phyloP scores from a whole-genome alignment of 2,888 invertebrate genomes.

The Brenthis hecate region DNA sequence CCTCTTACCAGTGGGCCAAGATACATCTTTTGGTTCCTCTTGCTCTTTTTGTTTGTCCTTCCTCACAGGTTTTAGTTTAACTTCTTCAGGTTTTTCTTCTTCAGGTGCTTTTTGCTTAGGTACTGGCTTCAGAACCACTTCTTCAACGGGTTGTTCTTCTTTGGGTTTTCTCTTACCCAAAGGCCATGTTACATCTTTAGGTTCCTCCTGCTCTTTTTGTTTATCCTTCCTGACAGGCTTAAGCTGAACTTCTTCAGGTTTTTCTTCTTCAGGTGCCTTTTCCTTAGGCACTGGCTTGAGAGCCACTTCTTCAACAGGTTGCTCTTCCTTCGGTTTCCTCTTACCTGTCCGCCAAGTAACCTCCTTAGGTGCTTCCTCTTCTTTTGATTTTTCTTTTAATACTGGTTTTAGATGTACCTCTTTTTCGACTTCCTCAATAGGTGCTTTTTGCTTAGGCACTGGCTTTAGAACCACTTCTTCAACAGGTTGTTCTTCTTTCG shows the following conservation, averaged over 20 bases:
- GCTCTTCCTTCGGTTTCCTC: constrained; percentile 47
- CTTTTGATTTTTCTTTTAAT: constrained; percentile 49
- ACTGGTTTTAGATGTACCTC: constrained; percentile 62
- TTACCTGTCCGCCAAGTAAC: constrained; percentile 51
- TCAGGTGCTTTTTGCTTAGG: constrained; percentile 55
- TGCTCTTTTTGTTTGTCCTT: background rate
- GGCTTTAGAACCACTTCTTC: constrained; percentile 62
- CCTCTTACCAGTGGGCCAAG: background rate
- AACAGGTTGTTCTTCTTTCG: constrained; percentile 50
- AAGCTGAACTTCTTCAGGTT: constrained; percentile 55
- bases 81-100: constrained; percentile 58
- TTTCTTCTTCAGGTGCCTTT: constrained; percentile 52
- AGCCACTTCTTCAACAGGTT: constrained; percentile 68
- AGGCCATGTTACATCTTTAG: background rate
- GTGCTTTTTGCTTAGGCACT: constrained; percentile 53
- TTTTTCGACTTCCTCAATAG: constrained; percentile 40
- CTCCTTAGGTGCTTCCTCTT: constrained; percentile 55
- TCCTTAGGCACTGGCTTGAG: constrained; percentile 67
- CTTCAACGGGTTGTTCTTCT: constrained; percentile 61
- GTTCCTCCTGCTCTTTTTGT: background rate
- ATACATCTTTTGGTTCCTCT: background rate
- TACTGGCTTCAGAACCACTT: constrained; percentile 69
- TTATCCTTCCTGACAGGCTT: constrained; percentile 28
- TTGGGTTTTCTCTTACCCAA: constrained; percentile 48
- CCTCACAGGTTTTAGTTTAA: constrained; percentile 42